Evolutionary conservation across 2,113 vertebrate species (phyloP).

Genomic region (Electrona antarctica): DNA sequence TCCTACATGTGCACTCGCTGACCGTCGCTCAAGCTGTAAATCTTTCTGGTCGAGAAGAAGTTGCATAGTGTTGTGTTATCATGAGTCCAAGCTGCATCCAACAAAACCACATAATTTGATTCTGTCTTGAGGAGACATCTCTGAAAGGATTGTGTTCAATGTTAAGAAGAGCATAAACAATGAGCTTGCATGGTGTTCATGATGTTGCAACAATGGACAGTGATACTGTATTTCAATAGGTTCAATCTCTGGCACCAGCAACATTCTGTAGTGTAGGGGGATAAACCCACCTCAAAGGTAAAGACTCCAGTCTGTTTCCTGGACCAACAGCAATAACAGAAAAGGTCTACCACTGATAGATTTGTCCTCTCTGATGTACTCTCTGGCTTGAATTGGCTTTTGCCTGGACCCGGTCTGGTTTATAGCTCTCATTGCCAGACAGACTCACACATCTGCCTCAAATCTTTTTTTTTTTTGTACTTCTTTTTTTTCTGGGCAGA

Average conservation of each 20-base stretch:
- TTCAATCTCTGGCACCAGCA: slow-evolving; percentile 26
- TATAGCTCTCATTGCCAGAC: slow-evolving; percentile 28
- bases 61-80: too few relatives aligned
- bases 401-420: slow-evolving; percentile 30
- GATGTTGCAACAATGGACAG: slow-evolving; percentile 31
- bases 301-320: neutral
- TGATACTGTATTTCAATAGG: slow-evolving; percentile 10
- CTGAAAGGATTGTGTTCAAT: neutral
- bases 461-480: too few relatives aligned
- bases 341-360: slow-evolving; percentile 9
- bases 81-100: too few relatives aligned
- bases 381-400: slow-evolving; percentile 27
- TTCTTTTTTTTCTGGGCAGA: slow-evolving; percentile 48
- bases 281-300: slow-evolving; percentile 6
- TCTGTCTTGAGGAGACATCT: neutral
- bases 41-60: too few relatives aligned
- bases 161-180: slow-evolving; percentile 13
- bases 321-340: neutral
- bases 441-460: slow-evolving; percentile 71
- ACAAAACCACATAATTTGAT: neutral
- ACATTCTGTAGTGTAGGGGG: slow-evolving; percentile 15
- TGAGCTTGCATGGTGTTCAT: slow-evolving; percentile 18
- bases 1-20: neutral
- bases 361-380: slow-evolving; percentile 10
- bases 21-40: neutral